Percentiles rank a stretch among this genome's conserved stretches.
Evolutionary conservation across 2,797 vertebrate species (phyloP).

Genomic region (Threskiornis aethiopicus): DNA sequence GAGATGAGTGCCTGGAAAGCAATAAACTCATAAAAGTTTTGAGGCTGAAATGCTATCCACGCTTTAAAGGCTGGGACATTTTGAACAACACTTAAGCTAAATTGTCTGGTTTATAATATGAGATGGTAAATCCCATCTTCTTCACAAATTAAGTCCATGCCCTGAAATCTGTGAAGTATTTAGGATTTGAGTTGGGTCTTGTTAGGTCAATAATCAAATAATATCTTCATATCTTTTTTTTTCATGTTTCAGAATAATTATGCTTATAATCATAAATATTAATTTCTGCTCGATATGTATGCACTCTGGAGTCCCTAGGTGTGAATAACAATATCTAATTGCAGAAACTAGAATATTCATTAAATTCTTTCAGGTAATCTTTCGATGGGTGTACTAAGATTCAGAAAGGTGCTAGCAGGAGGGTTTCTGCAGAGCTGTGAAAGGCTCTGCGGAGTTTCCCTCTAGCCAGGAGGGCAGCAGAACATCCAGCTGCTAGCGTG

Average conservation of each 20-base stretch:
- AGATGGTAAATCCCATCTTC: not conserved
- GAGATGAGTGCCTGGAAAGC: not conserved
- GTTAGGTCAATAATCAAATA: slow-evolving; percentile 57
- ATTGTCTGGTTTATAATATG: not conserved
- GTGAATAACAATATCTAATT: slow-evolving; percentile 70
- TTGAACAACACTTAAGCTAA: not conserved
- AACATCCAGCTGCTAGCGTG: not conserved
- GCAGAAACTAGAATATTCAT: slow-evolving; percentile 59
- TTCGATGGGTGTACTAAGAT: slow-evolving; percentile 41
- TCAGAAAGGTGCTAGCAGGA: slow-evolving; percentile 45
- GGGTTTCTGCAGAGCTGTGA: slow-evolving; percentile 35
- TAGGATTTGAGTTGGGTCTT: slow-evolving; percentile 32
- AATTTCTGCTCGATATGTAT: slow-evolving; percentile 64
- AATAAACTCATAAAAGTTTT: not conserved
- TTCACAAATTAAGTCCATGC: slow-evolving; percentile 26
- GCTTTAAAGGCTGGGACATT: not conserved
- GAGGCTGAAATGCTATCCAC: not conserved
- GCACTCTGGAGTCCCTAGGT: slow-evolving; percentile 25
- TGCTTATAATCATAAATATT: slow-evolving; percentile 63
- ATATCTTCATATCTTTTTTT: slow-evolving; percentile 1
- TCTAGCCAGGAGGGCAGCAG: slow-evolving; percentile 8
- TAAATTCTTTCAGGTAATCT: slow-evolving; percentile 49
- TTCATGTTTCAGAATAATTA: slow-evolving; percentile 60
- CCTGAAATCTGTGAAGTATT: slow-evolving; percentile 26
- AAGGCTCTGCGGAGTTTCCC: slow-evolving; percentile 16